Conservation (phyloP, 2,888 invertebrate genomes). For the Xestia c-nigrum region DNA sequence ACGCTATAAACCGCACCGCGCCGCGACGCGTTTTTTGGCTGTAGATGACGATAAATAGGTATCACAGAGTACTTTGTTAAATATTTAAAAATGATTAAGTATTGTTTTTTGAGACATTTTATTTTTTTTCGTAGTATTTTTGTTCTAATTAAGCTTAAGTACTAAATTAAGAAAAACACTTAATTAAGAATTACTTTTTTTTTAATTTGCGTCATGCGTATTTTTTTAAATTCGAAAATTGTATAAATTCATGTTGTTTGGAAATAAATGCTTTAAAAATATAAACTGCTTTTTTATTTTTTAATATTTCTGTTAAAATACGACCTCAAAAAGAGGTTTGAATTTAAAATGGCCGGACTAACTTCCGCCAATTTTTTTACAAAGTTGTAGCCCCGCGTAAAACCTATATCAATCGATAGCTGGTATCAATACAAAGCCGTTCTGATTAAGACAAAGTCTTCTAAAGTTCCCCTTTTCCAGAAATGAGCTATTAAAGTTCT, state of each 20-base stretch:
- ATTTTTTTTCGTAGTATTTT: not conserved
- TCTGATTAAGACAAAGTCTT: no score
- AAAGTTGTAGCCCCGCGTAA: no score
- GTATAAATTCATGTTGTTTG: not conserved
- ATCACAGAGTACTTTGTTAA: no score
- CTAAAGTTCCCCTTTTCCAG: no score
- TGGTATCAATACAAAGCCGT: no score
- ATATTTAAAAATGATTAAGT: not conserved
- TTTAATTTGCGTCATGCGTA: no score
- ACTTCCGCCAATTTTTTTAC: no score
- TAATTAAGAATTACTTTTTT: not conserved
- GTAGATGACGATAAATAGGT: no score
- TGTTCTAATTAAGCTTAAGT: conserved; percentile 7
- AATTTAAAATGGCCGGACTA: no score
- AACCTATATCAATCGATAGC: no score
- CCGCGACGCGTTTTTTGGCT: not conserved
- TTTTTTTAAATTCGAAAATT: not conserved
- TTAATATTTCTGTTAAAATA: not conserved
- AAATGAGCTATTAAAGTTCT: no score
- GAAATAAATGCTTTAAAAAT: conserved; percentile 3
- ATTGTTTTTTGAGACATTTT: not conserved
- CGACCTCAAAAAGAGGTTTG: not conserved
- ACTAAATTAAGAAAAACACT: conserved; percentile 13
- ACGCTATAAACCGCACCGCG: not conserved
- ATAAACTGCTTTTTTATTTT: not conserved